Base-by-base conservation (phyloP, 2,113 vertebrate species). In the Thermophis baileyi region DNA sequence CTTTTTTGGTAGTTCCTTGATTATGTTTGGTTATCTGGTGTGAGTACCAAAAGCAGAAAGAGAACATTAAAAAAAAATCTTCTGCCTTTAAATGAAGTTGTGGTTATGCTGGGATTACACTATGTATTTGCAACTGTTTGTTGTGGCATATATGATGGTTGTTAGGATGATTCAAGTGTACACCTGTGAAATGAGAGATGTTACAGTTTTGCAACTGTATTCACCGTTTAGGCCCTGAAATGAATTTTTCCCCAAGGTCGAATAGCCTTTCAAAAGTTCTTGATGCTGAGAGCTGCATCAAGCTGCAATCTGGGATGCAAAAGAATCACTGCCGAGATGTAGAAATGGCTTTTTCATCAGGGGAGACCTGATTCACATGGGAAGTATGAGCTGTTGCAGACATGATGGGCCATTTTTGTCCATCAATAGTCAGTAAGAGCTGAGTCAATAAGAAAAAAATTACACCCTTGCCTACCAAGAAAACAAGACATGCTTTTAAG, bases 401-500 rank as follows among this genome's bases (percentile, higher is more conserved):
- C 91, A 91, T 18, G 91, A 50, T 74, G 30, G 60, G 94, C 30
- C 90, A 91, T 92, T 94, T 95, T 94, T 96, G 93, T 91, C 92
- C 94, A 87, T 54, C 20, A 87, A 30, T 44, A 20, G 27, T 92
- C 90, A 90, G n/a, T 89, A 92, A n/a, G 0, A 94, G 90, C 89
- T 97, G 96, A 96, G 87, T 96, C 96, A 97, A 94, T 93, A 95
- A 25, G 44, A 90, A 60, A 94, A 57, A 92, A 88, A 57, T 88
- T 51, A 49, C 74, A 44, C 27, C 30, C 27, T 86, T 51, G 60
- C 87, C 92, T 0, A 0, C 63, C 87, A 90, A 60, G 3, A 44
- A 92, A 74, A 54, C 85, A 69, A 89, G 30, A 81, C 4, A n/a
- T 87, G 89, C 20, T 63, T 91, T 85, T 16, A 22, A 89, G 2